A percentile compares a stretch with the other conserved stretches of the same genome.
These are phyloP conservation scores for Bos javanicus DNA, from an alignment of 2,113 vertebrate genomes.

Conservation along the genomic window DNA sequence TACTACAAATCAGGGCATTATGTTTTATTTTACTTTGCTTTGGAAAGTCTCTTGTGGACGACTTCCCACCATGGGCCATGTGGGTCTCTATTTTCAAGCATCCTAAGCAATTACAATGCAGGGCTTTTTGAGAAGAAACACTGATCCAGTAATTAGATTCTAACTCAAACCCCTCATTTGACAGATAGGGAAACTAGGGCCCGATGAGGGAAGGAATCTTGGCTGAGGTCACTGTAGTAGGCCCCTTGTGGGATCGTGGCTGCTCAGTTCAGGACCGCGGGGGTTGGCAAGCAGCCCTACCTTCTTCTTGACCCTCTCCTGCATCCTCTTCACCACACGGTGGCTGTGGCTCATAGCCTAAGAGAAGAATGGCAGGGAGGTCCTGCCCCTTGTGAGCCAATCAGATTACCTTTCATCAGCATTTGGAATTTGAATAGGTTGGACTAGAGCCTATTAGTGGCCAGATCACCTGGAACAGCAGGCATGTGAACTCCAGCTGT, in stretches of 20 bases:
- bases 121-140: neutral
- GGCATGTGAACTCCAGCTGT: neutral
- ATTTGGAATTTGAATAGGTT: neutral
- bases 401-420: neutral
- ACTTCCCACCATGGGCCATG: neutral
- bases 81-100: neutral
- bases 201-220: neutral
- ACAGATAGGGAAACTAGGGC: neutral
- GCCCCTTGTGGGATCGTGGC: neutral
- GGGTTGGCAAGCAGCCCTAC: neutral
- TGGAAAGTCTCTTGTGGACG: neutral
- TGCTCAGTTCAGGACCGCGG: neutral
- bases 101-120: neutral
- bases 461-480: neutral
- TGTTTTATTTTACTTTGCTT: neutral
- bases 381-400: neutral
- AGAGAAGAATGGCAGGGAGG: neutral
- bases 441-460: neutral
- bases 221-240: neutral
- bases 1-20: neutral
- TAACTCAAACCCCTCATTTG: neutral
- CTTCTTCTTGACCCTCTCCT: neutral
- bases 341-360: neutral
- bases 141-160: neutral
- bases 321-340: neutral